These are phyloP conservation scores for Allophyes oxyacanthae DNA, from an alignment of 2,888 invertebrate genomes.

Conservation along the genomic window DNA sequence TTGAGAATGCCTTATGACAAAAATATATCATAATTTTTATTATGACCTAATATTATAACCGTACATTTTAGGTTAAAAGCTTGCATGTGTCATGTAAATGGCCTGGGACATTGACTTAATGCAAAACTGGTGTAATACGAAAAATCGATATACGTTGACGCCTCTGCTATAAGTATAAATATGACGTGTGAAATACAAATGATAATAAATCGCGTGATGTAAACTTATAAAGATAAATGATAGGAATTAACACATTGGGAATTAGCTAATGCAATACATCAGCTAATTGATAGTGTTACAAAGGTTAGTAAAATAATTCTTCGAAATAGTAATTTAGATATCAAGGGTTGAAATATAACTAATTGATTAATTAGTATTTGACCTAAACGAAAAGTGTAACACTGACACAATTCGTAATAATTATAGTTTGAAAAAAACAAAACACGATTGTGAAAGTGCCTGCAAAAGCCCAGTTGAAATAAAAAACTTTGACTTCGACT, in stretches of 20 bases:
- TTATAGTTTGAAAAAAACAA: too few relatives aligned
- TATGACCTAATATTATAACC: not conserved
- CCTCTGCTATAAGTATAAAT: conserved; percentile 15
- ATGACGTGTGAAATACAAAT: conserved; percentile 6
- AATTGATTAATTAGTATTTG: too few relatives aligned
- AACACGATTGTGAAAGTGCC: too few relatives aligned
- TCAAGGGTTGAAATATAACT: not conserved
- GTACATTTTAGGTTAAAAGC: conserved; percentile 34
- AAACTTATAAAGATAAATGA: conserved; percentile 8
- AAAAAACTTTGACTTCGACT: too few relatives aligned
- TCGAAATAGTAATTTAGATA: not conserved
- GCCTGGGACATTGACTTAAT: conserved; percentile 20
- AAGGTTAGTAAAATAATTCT: conserved; percentile 2
- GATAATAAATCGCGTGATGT: conserved; percentile 12
- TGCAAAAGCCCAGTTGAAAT: too few relatives aligned
- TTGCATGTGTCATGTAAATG: conserved; percentile 18
- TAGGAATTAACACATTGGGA: too few relatives aligned
- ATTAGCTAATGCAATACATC: not conserved
- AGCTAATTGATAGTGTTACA: not conserved
- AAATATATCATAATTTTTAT: too few relatives aligned
- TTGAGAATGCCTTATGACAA: too few relatives aligned
- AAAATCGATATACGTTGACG: conserved; percentile 1
- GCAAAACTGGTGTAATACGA: conserved; percentile 31
- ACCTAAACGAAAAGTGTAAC: too few relatives aligned
- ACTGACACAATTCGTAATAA: too few relatives aligned